Evolutionary conservation across 1,140 invertebrate species (phyloP), one percentile per base, ranked within the genome.

Genomic region (Teleogryllus occipitalis): DNA sequence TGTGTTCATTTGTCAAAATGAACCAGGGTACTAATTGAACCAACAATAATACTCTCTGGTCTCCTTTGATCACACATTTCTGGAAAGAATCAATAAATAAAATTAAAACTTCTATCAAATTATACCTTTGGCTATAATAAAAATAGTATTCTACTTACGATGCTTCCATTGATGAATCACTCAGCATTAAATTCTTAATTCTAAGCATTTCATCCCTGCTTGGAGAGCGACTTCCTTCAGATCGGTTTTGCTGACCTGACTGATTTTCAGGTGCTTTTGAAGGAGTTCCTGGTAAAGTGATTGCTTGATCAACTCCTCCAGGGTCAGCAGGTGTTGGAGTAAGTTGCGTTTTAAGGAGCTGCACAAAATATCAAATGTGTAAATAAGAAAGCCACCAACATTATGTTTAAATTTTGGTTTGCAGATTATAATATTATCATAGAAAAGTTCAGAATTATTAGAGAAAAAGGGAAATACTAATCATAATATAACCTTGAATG

Each of bases 151-250:
- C 54, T 65, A 78, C 78, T 78, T 78, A 78, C 78, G 78, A 78
- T 39, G 78, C 78, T 78, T 78, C 78, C 73, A 78, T 22, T 10
- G 78, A 78, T 12, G 78, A 72, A 65, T 78, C 78, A 65, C 22
- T 72, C n/a, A 78, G 22, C 18, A 78, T 72, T 21, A 78, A 54
- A 14, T 78, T 54, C 21, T 78, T 78, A 21, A 78, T 78, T 49
- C 22, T 21, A 14, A 78, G 78, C 65, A 78, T 8, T n/a, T 78
- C 78, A 47, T 49, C 65, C 72, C 65, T 72, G 27, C 78, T 74
- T 39, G 78, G 73, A 18, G 78, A 27, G n/a, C 12, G 65, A 22
- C 73, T 78, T 39, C 39, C 74, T 4, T 47, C 21, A 10, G 74
- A 27, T 10, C 12, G 21, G n/a, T 14, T 10, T 22, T 10, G 10